Evolutionary conservation across 2,888 invertebrate species (phyloP).

Genomic region (Bimastos eiseni): DNA sequence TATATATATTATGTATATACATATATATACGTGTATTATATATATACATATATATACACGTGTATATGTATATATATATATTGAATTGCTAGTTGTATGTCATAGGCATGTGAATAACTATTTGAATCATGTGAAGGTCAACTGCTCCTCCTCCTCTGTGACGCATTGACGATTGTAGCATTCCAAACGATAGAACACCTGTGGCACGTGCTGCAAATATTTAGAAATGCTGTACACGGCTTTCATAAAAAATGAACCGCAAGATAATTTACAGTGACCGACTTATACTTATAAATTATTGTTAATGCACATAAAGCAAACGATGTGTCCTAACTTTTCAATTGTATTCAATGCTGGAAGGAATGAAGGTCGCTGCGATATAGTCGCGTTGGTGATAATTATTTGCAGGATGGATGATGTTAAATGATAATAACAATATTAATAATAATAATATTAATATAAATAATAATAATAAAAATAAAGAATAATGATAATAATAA

Average conservation of each 20-base stretch:
- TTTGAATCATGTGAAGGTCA: too few species aligned
- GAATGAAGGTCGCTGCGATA: too few species aligned
- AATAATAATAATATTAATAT: too few species aligned
- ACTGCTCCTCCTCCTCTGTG: not conserved
- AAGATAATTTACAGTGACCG: not conserved
- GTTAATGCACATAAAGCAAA: too few species aligned
- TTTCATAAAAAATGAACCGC: not conserved
- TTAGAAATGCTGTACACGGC: not conserved
- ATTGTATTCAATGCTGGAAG: too few species aligned
- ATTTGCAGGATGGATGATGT: too few species aligned
- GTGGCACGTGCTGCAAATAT: not conserved
- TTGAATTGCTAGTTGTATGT: not conserved
- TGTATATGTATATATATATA: not conserved
- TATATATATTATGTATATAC: not conserved
- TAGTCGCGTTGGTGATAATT: too few species aligned
- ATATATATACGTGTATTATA: not conserved
- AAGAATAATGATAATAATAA: conserved; percentile 14
- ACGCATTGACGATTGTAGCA: not conserved
- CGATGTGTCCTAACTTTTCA: too few species aligned
- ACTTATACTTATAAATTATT: too few species aligned
- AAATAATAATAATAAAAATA: too few species aligned
- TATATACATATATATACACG: not conserved
- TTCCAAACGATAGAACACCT: not conserved
- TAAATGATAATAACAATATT: too few species aligned
- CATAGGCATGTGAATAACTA: not conserved